Percentiles rank a stretch among this genome's conserved stretches.
Conservation (phyloP, 2,113 vertebrate genomes). For the Sprattus sprattus region DNA sequence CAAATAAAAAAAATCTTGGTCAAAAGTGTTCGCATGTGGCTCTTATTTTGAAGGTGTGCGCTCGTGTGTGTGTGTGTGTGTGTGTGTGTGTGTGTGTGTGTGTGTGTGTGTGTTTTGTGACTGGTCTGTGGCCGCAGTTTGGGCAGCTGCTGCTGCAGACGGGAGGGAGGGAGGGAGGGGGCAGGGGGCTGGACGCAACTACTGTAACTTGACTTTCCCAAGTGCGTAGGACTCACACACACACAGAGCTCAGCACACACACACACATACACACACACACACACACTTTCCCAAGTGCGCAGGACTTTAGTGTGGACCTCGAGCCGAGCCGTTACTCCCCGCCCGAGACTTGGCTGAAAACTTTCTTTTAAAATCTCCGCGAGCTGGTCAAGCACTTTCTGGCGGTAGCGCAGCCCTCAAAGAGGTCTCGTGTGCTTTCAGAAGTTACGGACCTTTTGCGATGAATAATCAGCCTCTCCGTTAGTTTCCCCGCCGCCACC, state of each 20-base stretch:
- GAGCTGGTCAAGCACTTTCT: not conserved
- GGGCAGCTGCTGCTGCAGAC: not conserved
- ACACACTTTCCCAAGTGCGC: no score
- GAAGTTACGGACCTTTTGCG: not conserved
- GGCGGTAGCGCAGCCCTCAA: not conserved
- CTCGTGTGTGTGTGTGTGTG: no score
- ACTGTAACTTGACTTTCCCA: slow-evolving; percentile 1
- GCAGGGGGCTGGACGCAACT: not conserved
- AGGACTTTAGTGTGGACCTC: not conserved
- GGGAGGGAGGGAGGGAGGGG: not conserved
- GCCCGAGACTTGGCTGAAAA: not conserved
- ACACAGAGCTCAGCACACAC: no score
- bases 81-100: no score
- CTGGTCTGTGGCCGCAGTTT: not conserved
- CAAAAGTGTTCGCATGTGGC: no score
- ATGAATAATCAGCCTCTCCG: not conserved
- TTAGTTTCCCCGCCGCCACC: not conserved
- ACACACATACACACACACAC: no score
- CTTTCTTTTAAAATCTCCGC: not conserved
- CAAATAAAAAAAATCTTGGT: no score
- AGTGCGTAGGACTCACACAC: not conserved
- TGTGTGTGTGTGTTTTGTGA: not conserved
- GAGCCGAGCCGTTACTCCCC: not conserved
- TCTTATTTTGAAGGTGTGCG: no score
- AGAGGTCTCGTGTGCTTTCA: not conserved